Evolutionary conservation across 2,797 vertebrate species (phyloP), one percentile per base, ranked within the genome.

Genomic region (Typhlichthys subterraneus): DNA sequence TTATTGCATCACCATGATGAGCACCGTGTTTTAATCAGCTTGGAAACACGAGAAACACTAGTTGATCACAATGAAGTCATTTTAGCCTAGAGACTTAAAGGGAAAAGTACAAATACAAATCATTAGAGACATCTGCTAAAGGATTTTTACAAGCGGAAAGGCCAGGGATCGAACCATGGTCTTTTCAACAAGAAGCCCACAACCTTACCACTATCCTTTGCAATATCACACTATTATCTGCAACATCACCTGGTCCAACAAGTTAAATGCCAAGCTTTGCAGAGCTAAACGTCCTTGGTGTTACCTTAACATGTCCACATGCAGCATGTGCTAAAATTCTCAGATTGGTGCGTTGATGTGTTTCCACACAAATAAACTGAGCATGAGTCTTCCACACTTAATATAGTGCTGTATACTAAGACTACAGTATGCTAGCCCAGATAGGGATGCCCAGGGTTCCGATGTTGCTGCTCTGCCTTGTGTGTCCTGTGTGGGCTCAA

Each of bases 401-500:
- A 9, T 53, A 29, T 12, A 38, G 38, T 38, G 38, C 38, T 38
- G 38, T 38, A 38, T 53, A 12, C 15, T 53, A 17, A 23, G 51
- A 53, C 8, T 23, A 23, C 23, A 23, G 23, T 61, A 58, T 51
- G 31, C 23, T 52, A 14, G 11, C 9, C 15, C 19, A 3, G 2
- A 53, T 53, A 17, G 23, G 51, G 17, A 1, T 0, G 19, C 10
- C 51, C 23, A 19, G 10, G 51, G 15, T 11, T 23, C 51, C 23
- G 51, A 3, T 53, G 51, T 19, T 48, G 46, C 29, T 67, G 65
- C 53, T 54, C 12, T 46, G 6, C 2, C 9, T 46, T 59, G 57
- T 68, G 61, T 48, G 12, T 45, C 10, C 15, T 65, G 66, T 53
- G 64, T 65, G 53, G 61, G 48, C 69, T 61, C 31, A 54, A 29